phyloP scores from a whole-genome alignment of 2,888 invertebrate genomes.

The Caenorhabditis sp. region DNA sequence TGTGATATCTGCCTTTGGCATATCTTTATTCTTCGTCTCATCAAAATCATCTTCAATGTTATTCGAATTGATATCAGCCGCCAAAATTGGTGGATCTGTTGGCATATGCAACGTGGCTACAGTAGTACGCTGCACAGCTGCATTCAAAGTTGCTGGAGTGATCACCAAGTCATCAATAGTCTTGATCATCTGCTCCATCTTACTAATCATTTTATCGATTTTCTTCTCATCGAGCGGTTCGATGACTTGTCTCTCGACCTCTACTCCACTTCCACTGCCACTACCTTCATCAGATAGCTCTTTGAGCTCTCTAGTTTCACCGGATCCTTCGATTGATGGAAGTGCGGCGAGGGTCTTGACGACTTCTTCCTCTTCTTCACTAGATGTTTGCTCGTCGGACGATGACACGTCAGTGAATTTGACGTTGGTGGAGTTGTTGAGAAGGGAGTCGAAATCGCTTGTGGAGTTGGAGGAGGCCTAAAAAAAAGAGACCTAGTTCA shows the following conservation, averaged over 20 bases:
- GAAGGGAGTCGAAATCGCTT: neutral
- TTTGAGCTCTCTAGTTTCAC: constrained; percentile 18
- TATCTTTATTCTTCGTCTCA: constrained; percentile 21
- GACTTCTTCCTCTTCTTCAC: constrained; percentile 36
- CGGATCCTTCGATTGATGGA: constrained; percentile 35
- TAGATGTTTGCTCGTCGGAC: constrained; percentile 19
- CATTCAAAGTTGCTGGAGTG: constrained; percentile 6
- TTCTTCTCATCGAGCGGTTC: constrained; percentile 28
- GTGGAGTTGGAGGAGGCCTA: neutral
- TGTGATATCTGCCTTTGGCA: constrained; percentile 39
- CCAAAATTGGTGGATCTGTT: constrained; percentile 14
- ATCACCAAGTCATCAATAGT: constrained; percentile 34
- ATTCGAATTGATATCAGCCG: constrained; percentile 6
- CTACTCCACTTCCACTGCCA: constrained; percentile 19
- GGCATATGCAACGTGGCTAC: neutral
- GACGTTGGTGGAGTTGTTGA: neutral
- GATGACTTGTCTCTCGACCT: constrained; percentile 27
- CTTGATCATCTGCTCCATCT: constrained; percentile 44
- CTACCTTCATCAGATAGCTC: constrained; percentile 10
- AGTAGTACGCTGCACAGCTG: constrained; percentile 16
- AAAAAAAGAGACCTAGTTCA: neutral
- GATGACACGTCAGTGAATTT: neutral
- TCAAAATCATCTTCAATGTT: constrained; percentile 41
- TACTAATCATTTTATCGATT: constrained; percentile 39
- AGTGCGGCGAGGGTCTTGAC: constrained; percentile 25